Evolutionary conservation across 1,140 invertebrate genomes (phyloP).

Genomic region (Aphidius gifuensis): DNA sequence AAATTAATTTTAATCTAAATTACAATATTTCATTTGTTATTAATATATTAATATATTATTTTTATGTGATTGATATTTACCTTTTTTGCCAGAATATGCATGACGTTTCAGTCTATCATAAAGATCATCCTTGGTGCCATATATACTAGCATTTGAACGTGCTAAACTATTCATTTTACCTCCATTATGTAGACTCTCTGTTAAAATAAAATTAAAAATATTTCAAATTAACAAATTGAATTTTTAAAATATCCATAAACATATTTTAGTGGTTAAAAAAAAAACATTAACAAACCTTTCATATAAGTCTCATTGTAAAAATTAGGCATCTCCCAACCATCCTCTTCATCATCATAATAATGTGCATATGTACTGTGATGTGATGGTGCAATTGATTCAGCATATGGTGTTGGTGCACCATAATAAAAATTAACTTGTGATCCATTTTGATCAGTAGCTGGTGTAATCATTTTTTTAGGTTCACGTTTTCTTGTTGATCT

Average conservation of each 20-base stretch:
- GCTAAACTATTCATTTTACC: slow-evolving; percentile 87
- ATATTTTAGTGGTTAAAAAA: background rate
- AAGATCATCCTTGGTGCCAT: slow-evolving; percentile 92
- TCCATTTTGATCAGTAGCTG: slow-evolving; percentile 82
- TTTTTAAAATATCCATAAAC: background rate
- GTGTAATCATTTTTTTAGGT: slow-evolving; percentile 82
- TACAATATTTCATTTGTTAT: slow-evolving; percentile 25
- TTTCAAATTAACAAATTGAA: background rate
- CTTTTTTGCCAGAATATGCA: slow-evolving; percentile 94
- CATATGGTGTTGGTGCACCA: slow-evolving; percentile 86
- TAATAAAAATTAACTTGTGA: slow-evolving; percentile 96
- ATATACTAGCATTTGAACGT: slow-evolving; percentile 88
- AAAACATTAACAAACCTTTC: slow-evolving; percentile 59
- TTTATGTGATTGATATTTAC: slow-evolving; percentile 49
- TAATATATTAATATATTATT: slow-evolving; percentile 6
- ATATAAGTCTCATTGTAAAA: slow-evolving; percentile 96
- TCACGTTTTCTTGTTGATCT: slow-evolving; percentile 81
- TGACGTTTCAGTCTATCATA: slow-evolving; percentile 93
- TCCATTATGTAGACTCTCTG: slow-evolving; percentile 78
- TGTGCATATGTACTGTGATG: slow-evolving; percentile 94
- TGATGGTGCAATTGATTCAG: slow-evolving; percentile 90
- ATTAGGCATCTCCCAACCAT: slow-evolving; percentile 96
- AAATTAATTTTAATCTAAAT: slow-evolving; percentile 18
- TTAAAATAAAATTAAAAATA: slow-evolving; percentile 28
- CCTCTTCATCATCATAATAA: slow-evolving; percentile 91